A percentile compares a stretch with the other conserved stretches of the same genome.
Conservation (phyloP, 2,797 vertebrate genomes). For the Falco columbarius region DNA sequence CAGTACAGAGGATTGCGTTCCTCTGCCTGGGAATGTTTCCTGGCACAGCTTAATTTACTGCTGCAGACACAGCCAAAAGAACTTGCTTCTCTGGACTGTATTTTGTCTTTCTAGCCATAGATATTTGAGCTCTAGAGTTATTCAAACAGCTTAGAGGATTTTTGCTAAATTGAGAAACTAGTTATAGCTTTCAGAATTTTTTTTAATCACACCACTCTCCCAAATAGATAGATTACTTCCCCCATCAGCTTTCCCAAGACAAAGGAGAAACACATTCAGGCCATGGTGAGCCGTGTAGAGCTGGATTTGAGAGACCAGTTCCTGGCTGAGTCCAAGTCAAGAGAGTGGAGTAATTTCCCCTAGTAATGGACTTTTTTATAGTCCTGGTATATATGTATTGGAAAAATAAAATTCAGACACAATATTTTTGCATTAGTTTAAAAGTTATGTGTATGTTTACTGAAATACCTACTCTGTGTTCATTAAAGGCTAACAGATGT, state of each 20-base stretch:
- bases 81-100: background rate
- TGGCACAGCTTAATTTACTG: constrained; percentile 11
- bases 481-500: background rate
- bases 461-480: background rate
- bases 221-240: background rate
- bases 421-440: background rate
- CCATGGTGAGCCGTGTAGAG: background rate
- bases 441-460: background rate
- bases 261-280: background rate
- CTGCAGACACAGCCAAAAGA: background rate
- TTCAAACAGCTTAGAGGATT: background rate
- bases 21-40: constrained; percentile 41
- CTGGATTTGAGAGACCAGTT: background rate
- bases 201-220: background rate
- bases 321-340: background rate
- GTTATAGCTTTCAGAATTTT: background rate
- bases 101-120: constrained; percentile 26
- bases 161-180: background rate
- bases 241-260: background rate
- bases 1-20: constrained; percentile 16
- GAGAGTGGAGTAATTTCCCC: background rate
- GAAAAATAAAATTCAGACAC: background rate
- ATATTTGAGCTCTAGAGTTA: background rate
- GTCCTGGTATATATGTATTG: background rate
- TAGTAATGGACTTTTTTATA: background rate